Conservation (phyloP, 2,797 vertebrate species). For the Sebastes iracundus region DNA sequence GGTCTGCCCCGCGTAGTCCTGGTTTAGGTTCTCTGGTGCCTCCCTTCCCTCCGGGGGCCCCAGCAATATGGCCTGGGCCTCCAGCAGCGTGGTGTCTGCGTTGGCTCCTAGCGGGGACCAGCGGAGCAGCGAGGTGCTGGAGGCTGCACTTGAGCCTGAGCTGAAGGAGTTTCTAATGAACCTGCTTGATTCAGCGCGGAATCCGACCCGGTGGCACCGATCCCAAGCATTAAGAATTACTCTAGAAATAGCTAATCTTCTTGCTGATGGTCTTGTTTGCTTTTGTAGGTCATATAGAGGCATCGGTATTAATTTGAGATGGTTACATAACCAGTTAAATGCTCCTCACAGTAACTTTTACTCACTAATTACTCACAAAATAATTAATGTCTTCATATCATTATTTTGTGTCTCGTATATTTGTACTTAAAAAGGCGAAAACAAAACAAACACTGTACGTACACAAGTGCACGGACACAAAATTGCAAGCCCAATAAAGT, state of each 20-base stretch:
- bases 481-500: not conserved
- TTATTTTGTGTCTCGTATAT: not conserved
- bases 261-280: not conserved
- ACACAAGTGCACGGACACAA: not conserved
- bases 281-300: not conserved
- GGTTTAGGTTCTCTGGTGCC: too few species aligned
- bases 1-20: too few species aligned
- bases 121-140: too few species aligned
- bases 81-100: too few species aligned
- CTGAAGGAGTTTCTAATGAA: too few species aligned
- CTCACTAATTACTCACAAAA: too few species aligned
- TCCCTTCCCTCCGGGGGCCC: too few species aligned
- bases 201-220: not conserved
- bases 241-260: not conserved
- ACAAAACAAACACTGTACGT: not conserved
- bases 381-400: not conserved
- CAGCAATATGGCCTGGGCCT: too few species aligned
- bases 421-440: not conserved
- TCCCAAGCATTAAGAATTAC: not conserved
- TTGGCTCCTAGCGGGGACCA: too few species aligned
- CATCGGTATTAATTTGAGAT: not conserved
- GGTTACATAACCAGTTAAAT: not conserved
- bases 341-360: not conserved
- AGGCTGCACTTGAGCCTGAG: too few species aligned
- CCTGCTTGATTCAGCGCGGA: not conserved